phyloP scores from a whole-genome alignment of 2,888 invertebrate genomes.

The Ormyrus thymus region DNA sequence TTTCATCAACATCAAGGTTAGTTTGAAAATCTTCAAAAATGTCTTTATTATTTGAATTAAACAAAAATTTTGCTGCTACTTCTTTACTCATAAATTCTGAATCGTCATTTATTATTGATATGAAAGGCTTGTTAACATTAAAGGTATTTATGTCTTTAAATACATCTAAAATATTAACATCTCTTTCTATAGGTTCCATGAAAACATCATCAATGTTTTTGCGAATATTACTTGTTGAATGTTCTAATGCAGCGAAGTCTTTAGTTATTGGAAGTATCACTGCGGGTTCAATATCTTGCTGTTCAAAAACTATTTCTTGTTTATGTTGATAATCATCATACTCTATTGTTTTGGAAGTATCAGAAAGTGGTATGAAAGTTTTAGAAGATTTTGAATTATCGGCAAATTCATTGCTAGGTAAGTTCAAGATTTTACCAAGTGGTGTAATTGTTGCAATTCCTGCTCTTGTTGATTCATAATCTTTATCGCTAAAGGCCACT shows the following conservation, averaged over 20 bases:
- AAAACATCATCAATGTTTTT: neutral
- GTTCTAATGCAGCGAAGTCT: too few species aligned
- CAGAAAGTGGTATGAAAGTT: too few species aligned
- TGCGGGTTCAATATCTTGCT: too few species aligned
- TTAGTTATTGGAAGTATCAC: too few species aligned
- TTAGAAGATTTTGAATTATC: too few species aligned
- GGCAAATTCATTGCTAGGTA: too few species aligned
- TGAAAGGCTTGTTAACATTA: neutral
- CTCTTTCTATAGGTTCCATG: neutral
- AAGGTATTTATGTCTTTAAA: conserved; percentile 16
- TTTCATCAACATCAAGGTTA: neutral
- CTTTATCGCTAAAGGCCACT: neutral
- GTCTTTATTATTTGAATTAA: conserved; percentile 4
- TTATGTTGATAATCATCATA: too few species aligned
- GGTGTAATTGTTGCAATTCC: too few species aligned
- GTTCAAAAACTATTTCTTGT: too few species aligned
- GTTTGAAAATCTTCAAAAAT: neutral
- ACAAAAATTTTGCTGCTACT: conserved; percentile 35
- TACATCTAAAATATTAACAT: neutral
- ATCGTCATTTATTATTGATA: conserved; percentile 33
- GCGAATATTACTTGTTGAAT: too few species aligned
- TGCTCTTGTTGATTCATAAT: neutral
- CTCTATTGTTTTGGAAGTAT: too few species aligned
- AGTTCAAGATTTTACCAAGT: too few species aligned
- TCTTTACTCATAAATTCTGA: neutral